Evolutionary conservation across 2,113 vertebrate genomes (phyloP).

Genomic region (Rattus rattus): DNA sequence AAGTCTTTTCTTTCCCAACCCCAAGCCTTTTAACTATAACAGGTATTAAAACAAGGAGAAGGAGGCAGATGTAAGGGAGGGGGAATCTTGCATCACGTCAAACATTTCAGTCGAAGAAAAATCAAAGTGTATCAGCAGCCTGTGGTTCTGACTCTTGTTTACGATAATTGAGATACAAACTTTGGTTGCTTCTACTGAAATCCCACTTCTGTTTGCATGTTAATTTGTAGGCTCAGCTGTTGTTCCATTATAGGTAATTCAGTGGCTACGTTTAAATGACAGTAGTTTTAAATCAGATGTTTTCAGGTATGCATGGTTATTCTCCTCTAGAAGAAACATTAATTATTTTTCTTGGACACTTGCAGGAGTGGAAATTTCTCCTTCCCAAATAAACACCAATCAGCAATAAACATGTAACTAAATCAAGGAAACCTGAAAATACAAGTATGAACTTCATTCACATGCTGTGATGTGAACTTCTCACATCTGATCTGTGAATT

Average conservation of each 20-base stretch:
- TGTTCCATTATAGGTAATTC: background rate
- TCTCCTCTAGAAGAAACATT: background rate
- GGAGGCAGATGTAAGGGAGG: background rate
- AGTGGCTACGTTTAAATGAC: background rate
- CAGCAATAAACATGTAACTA: background rate
- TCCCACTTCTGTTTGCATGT: background rate
- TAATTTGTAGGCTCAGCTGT: background rate
- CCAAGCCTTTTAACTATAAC: slow-evolving; percentile 4
- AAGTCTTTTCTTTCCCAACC: background rate
- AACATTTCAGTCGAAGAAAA: background rate
- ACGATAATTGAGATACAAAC: background rate
- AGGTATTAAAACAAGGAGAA: background rate
- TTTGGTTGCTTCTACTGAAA: background rate
- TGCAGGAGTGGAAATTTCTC: background rate
- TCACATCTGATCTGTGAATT: background rate
- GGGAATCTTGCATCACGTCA: background rate
- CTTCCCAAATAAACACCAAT: background rate
- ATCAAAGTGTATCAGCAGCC: background rate
- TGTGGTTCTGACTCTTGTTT: background rate
- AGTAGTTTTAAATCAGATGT: slow-evolving; percentile 19
- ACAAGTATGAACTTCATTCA: background rate
- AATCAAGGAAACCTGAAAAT: background rate
- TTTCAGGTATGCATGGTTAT: background rate
- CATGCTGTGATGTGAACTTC: background rate
- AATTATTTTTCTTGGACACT: background rate